phyloP scores from a whole-genome alignment of 2,888 invertebrate genomes.

The Parthenolecanium corni region DNA sequence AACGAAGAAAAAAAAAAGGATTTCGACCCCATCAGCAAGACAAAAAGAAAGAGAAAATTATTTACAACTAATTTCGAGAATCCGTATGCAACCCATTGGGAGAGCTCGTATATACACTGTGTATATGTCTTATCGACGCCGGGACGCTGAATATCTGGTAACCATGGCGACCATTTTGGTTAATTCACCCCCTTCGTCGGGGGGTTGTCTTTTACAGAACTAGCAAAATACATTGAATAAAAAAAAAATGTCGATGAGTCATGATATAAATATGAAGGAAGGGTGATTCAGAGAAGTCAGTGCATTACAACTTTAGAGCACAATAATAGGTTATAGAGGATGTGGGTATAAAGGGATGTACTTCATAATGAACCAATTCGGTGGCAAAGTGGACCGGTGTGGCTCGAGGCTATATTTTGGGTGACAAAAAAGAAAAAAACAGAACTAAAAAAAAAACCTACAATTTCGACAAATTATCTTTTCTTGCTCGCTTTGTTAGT shows the following conservation, averaged over 20 bases:
- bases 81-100: background rate
- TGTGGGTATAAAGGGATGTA: too few species aligned
- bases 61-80: background rate
- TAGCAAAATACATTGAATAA: background rate
- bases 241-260: background rate
- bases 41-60: background rate
- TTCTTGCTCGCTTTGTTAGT: too few species aligned
- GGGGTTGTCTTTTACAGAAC: background rate
- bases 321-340: too few species aligned
- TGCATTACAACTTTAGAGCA: too few species aligned
- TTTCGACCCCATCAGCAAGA: background rate
- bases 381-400: too few species aligned
- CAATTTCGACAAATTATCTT: too few species aligned
- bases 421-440: too few species aligned
- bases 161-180: background rate
- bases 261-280: background rate
- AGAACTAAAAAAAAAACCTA: too few species aligned
- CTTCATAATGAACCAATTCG: too few species aligned
- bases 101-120: too few species aligned
- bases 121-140: conserved; percentile 1
- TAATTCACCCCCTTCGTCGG: background rate
- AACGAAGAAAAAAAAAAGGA: conserved; percentile 1
- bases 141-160: conserved; percentile 1
- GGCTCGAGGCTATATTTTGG: too few species aligned
- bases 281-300: too few species aligned